A percentile compares a stretch with the other conserved stretches of the same genome.
These are phyloP conservation scores for Chrysomela aeneicollis DNA, from an alignment of 2,888 invertebrate species.

Conservation along the genomic window DNA sequence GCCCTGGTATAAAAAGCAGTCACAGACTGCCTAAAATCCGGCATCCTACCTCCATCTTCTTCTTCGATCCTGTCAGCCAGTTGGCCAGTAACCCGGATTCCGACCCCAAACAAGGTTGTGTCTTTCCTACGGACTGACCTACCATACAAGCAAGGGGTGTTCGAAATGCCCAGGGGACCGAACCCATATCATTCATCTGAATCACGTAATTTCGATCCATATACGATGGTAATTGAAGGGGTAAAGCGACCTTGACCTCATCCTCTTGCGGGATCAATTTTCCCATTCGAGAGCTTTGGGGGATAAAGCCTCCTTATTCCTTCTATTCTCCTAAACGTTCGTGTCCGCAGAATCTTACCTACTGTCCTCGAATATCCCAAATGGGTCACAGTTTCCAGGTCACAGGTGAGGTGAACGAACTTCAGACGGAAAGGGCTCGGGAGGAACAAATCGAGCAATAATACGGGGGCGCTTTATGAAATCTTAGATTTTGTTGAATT, in stretches of 20 bases:
- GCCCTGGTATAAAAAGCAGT: too few relatives aligned
- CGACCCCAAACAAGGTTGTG: conserved; percentile 58
- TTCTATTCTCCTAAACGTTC: conserved; percentile 42
- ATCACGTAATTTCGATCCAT: too few relatives aligned
- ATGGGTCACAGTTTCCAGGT: conserved; percentile 31
- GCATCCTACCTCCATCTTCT: conserved; percentile 55
- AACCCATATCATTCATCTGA: not conserved
- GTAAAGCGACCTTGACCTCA: not conserved
- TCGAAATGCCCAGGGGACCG: not conserved
- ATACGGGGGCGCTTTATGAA: too few relatives aligned
- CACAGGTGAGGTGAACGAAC: conserved; percentile 25
- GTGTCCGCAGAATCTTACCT: conserved; percentile 56
- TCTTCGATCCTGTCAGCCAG: conserved; percentile 52
- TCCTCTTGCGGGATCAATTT: conserved; percentile 19
- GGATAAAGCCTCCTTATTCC: conserved; percentile 20
- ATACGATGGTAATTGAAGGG: too few relatives aligned
- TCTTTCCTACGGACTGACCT: not conserved
- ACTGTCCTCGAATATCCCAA: conserved; percentile 30
- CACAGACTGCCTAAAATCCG: conserved; percentile 25
- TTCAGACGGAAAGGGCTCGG: not conserved
- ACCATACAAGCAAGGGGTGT: too few relatives aligned
- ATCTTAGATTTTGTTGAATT: too few relatives aligned
- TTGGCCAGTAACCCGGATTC: conserved; percentile 56
- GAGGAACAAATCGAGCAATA: too few relatives aligned
- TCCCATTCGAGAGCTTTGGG: conserved; percentile 16